Evolutionary conservation across 2,888 invertebrate genomes (phyloP), one percentile per base, ranked within the genome.

Genomic region (Nomada ferruginata): DNA sequence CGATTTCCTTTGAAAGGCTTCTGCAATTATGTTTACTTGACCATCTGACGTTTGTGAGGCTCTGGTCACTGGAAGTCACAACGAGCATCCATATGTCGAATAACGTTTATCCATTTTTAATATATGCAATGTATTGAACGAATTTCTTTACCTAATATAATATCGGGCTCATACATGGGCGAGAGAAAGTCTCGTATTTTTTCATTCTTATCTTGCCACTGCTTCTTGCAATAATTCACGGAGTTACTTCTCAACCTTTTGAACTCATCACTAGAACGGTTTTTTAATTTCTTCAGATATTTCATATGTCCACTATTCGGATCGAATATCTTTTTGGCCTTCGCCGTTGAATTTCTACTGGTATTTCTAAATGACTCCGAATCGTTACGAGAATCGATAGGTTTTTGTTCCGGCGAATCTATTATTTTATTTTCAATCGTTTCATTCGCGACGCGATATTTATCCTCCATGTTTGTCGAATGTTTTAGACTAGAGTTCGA

Each of bases 31-130:
- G 10, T 11, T n/a, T 20, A 36, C 5, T 0, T 68, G 50, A 18
- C 0, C 7, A 15, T 68, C 53, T 2, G 29, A 15, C 4, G 73
- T 73, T 52, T 80, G 80, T n/a, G 61, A 42, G 2, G 29, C 79
- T 13, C 80, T 73, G 59, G 11, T 79, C 26, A 74, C 80, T 80
- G 44, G 18, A 74, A 79, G 60, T 5, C 15, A 1, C 4, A 23
- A 60, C 18, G 23, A 15, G 36, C 13, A n/a, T n/a, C 5, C 23
- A 18, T 15, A n/a, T n/a, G 11, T 52, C n/a, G 1, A 50, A 44
- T 63, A 0, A 4, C 2, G n/a, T 11, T 18, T 36, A 9, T 26
- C 2, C 2, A 15, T 13, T 26, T n/a, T 20, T 20, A 47, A 47
- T 29, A 23, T 13, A 13, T 1, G 18, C 7, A 11, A 47, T 10